These are phyloP conservation scores for Poeciliopsis presidionis DNA, from an alignment of 2,797 vertebrate species.

Conservation along the genomic window DNA sequence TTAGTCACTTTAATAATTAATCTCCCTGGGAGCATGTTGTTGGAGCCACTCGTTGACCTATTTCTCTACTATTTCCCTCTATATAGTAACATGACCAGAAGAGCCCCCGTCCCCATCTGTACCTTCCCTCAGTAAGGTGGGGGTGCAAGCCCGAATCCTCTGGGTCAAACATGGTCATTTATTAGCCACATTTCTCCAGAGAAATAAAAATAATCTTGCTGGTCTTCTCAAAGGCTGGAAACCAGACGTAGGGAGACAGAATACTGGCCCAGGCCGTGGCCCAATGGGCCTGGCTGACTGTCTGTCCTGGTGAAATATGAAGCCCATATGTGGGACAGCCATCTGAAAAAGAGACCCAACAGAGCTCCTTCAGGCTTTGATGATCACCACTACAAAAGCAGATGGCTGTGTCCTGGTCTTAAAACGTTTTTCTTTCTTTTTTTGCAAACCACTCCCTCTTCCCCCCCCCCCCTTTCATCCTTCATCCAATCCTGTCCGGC, in stretches of 20 bases:
- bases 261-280: slow-evolving; percentile 63
- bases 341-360: slow-evolving; percentile 79
- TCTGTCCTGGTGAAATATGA: slow-evolving; percentile 82
- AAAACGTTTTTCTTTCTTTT: slow-evolving; percentile 60
- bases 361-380: slow-evolving; percentile 83
- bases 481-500: slow-evolving; percentile 76
- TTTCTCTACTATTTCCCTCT: slow-evolving; percentile 74
- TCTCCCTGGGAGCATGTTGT: slow-evolving; percentile 78
- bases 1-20: slow-evolving; percentile 87
- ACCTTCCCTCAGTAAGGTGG: slow-evolving; percentile 57
- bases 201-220: slow-evolving; percentile 75
- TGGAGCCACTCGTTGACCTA: slow-evolving; percentile 79
- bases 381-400: slow-evolving; percentile 84
- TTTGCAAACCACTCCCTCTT: slow-evolving; percentile 32
- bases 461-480: slow-evolving; percentile 66
- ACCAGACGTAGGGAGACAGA: slow-evolving; percentile 71
- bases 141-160: slow-evolving; percentile 59
- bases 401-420: slow-evolving; percentile 79
- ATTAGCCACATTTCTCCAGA: slow-evolving; percentile 77
- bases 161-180: slow-evolving; percentile 80
- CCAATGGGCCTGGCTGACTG: slow-evolving; percentile 68
- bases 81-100: slow-evolving; percentile 67
- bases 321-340: slow-evolving; percentile 80
- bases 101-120: slow-evolving; percentile 44
- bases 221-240: slow-evolving; percentile 70